Evolutionary conservation across 2,888 invertebrate species (phyloP).

Genomic region (Trimorus sp.): DNA sequence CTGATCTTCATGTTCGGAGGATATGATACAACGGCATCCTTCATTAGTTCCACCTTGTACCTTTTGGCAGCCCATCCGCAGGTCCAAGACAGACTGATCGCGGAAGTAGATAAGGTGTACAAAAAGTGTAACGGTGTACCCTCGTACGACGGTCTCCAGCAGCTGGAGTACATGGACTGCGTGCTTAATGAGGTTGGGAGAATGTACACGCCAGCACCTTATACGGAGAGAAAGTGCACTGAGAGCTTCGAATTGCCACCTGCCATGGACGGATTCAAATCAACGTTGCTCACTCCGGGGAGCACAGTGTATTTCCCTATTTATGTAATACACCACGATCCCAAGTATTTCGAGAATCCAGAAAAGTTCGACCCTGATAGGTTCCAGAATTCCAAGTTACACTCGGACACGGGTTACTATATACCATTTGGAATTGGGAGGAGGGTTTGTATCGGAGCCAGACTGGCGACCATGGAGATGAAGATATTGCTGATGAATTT

Average conservation of each 20-base stretch:
- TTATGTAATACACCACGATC: constrained; percentile 48
- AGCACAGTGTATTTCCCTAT: constrained; percentile 37
- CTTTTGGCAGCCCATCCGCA: constrained; percentile 78
- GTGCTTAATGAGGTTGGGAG: constrained; percentile 79
- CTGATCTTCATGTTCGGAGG: constrained; percentile 76
- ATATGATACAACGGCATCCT: constrained; percentile 73
- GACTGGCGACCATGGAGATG: constrained; percentile 70
- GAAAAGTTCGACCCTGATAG: constrained; percentile 58
- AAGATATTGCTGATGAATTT: constrained; percentile 71
- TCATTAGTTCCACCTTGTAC: constrained; percentile 71
- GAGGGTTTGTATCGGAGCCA: constrained; percentile 77
- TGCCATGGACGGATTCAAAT: constrained; percentile 71
- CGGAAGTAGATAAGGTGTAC: constrained; percentile 73
- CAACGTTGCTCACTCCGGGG: constrained; percentile 74
- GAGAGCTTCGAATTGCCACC: constrained; percentile 74
- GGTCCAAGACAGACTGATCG: constrained; percentile 80
- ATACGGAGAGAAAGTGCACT: constrained; percentile 73
- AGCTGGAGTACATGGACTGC: constrained; percentile 83
- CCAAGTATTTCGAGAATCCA: constrained; percentile 49
- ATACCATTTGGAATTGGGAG: constrained; percentile 79
- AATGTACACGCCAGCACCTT: constrained; percentile 72
- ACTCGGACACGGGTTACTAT: constrained; percentile 68
- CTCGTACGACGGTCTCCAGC: constrained; percentile 81
- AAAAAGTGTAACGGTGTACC: constrained; percentile 76
- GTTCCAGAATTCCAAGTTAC: constrained; percentile 46